Evolutionary conservation across 2,888 invertebrate genomes (phyloP).

Genomic region (Tenthredo amoena): DNA sequence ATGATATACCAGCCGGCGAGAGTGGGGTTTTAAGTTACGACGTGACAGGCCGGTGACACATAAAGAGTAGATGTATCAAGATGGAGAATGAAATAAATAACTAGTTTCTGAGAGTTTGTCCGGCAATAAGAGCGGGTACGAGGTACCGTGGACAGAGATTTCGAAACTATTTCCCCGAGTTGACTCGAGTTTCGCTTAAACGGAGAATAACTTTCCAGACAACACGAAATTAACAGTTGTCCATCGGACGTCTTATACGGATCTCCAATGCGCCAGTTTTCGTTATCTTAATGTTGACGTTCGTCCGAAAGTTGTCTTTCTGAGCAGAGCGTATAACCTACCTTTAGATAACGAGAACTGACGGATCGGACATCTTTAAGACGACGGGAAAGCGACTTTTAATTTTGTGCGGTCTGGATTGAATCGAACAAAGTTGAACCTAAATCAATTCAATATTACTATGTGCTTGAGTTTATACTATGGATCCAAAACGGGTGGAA

Average conservation of each 20-base stretch:
- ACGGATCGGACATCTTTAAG: too few species aligned
- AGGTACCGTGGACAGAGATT: neutral
- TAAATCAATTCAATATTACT: neutral
- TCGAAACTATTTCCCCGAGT: neutral
- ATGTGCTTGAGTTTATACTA: neutral
- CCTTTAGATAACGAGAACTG: too few species aligned
- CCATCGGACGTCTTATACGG: too few species aligned
- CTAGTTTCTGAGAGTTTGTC: constrained; percentile 3
- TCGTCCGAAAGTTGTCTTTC: too few species aligned
- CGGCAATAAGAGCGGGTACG: neutral
- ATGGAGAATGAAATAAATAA: neutral
- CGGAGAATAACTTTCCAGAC: neutral
- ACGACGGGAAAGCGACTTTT: too few species aligned
- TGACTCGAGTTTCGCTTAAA: neutral
- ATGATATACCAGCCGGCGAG: neutral
- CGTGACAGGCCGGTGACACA: neutral
- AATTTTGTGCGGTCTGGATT: neutral
- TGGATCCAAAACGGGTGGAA: neutral
- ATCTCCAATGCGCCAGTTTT: too few species aligned
- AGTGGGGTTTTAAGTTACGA: neutral
- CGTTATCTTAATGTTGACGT: too few species aligned
- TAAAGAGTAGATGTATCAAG: neutral
- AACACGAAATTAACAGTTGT: too few species aligned
- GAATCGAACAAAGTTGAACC: neutral
- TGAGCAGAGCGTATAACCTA: too few species aligned